Evolutionary conservation across 2,888 invertebrate genomes (phyloP), one percentile per base, ranked within the genome.

Genomic region (Chouioia cunea): DNA sequence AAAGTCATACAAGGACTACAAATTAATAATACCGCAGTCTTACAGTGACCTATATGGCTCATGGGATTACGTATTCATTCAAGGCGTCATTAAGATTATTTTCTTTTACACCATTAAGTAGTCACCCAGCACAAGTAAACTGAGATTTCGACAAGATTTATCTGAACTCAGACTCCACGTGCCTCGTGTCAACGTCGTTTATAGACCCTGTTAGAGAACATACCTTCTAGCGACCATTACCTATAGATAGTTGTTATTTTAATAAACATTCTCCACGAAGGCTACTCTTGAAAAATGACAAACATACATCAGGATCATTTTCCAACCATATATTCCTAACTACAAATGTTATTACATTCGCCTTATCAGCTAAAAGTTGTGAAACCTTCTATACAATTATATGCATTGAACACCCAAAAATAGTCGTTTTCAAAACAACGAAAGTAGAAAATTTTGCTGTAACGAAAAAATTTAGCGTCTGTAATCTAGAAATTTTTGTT

Each of bases 401-500:
- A 12, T 60, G 36, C 56, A 75, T 75, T 0, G 71, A 73, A 46
- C 73, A 73, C 15, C 62, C 70, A 0, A 65, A 68, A 58, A 22
- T 71, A 10, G 52, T 73, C 22, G 73, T 71, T 3, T 53, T 65
- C 1, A 43, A 57, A 36, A 70, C 27, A 48, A 8, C 1, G 16
- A 59, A 54, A 22, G 56, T 16, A 16, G 14, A 18, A 54, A 14
- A 8, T 0, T 72, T 23, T 68, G 48, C 52, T 0, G 15, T n/a
- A 54, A 44, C 16, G 14, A 4, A 36, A 10, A 16, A 16, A 16
- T 4, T 48, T 1, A 18, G 16, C 0, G 15, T 52, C 4, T 18
- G 15, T 8, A 76, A 74, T 36, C 22, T 75, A 0, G 75, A 78
- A 23, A 52, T 77, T 0, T 74, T 74, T 12, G 10, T 64, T 0